These are phyloP conservation scores for Furcula furcula DNA, from an alignment of 2,888 invertebrate genomes.

Conservation along the genomic window DNA sequence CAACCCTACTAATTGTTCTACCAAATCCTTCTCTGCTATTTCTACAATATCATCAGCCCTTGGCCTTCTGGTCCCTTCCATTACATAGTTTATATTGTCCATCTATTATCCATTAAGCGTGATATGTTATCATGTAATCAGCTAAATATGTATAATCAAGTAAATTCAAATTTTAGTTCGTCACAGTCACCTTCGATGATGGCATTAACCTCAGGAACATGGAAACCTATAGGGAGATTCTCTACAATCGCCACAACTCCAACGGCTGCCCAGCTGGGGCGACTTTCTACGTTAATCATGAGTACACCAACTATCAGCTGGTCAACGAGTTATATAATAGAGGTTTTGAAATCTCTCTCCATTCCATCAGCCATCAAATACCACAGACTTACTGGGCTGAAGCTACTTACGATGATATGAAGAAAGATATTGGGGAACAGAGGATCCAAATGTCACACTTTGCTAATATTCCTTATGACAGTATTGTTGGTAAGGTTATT, in stretches of 20 bases:
- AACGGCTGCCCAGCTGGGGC: constrained; percentile 84
- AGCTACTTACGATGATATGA: constrained; percentile 70
- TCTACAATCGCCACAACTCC: constrained; percentile 81
- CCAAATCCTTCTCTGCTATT: too few species aligned
- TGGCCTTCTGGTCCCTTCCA: too few species aligned
- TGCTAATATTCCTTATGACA: constrained; percentile 72
- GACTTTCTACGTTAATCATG: constrained; percentile 88
- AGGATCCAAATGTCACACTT: constrained; percentile 70
- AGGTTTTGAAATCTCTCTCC: constrained; percentile 86
- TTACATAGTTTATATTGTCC: too few species aligned
- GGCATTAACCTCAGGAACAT: constrained; percentile 81
- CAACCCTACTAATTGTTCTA: too few species aligned
- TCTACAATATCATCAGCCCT: too few species aligned
- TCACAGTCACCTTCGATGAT: constrained; percentile 86
- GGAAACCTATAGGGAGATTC: constrained; percentile 73
- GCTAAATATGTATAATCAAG: too few species aligned
- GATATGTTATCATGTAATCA: too few species aligned
- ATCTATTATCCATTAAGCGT: too few species aligned
- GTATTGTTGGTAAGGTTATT: constrained; percentile 61
- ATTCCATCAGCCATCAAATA: constrained; percentile 83
- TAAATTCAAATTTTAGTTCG: constrained; percentile 73
- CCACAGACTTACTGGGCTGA: constrained; percentile 82
- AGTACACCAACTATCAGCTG: constrained; percentile 85
- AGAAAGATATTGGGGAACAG: constrained; percentile 83
- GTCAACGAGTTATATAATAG: constrained; percentile 82